Evolutionary conservation across 1,140 invertebrate species (phyloP).

Genomic region (Mizuhopecten yessoensis): DNA sequence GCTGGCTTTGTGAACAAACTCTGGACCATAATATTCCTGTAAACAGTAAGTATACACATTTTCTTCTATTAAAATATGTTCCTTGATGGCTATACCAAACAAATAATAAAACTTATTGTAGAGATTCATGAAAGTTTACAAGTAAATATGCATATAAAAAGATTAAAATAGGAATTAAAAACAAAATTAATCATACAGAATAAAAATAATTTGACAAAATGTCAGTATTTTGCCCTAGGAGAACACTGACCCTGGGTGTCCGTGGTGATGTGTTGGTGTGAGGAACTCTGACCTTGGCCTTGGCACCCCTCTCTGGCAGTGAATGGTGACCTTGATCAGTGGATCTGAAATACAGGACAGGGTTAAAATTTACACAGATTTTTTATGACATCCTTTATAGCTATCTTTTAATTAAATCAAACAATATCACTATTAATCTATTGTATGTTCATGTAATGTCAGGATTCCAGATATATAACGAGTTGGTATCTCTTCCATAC

Average conservation of each 20-base stretch:
- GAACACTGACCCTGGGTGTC: neutral
- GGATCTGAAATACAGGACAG: neutral
- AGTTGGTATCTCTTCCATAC: neutral
- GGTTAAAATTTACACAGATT: too few relatives aligned
- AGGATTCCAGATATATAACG: neutral
- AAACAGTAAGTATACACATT: constrained; percentile 50
- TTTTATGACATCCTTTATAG: too few relatives aligned
- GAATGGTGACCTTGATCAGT: constrained; percentile 14
- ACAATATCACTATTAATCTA: too few relatives aligned
- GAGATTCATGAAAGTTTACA: too few relatives aligned
- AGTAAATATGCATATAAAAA: too few relatives aligned
- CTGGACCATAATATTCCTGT: constrained; percentile 80
- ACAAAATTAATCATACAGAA: too few relatives aligned
- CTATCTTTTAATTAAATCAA: too few relatives aligned
- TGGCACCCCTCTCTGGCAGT: neutral
- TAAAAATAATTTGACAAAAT: neutral
- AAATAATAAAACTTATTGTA: too few relatives aligned
- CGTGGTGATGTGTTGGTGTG: constrained; percentile 19
- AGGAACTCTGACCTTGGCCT: constrained; percentile 31
- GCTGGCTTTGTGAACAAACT: constrained; percentile 74
- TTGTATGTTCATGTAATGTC: too few relatives aligned
- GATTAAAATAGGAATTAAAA: too few relatives aligned
- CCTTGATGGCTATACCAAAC: too few relatives aligned
- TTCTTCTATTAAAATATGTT: constrained; percentile 38
- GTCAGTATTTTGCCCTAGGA: neutral